Percentiles rank a stretch among this genome's conserved stretches.
Evolutionary conservation across 2,113 vertebrate genomes (phyloP).

Genomic region (Hippocampus abdominalis): DNA sequence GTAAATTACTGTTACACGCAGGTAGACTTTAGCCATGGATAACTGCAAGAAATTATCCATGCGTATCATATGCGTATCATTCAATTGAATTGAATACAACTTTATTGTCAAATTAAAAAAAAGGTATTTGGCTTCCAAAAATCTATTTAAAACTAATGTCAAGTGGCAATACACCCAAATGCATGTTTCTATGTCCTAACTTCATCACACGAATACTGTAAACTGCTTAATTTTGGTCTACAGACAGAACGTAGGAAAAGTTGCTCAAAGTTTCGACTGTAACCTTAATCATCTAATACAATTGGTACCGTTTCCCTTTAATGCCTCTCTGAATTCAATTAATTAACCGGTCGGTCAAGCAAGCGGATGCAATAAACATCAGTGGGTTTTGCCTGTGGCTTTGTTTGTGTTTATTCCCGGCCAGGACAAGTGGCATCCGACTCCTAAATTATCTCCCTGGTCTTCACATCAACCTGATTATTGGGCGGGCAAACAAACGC

Average conservation of each 20-base stretch:
- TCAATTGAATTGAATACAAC: no score
- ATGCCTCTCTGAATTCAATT: neutral
- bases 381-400: neutral
- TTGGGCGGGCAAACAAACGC: slow-evolving; percentile 30
- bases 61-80: no score
- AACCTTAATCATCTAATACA: neutral
- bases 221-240: neutral
- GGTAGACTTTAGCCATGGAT: no score
- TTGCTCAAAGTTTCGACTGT: neutral
- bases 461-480: slow-evolving; percentile 22
- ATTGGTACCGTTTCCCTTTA: neutral
- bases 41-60: no score
- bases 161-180: neutral
- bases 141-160: no score
- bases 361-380: slow-evolving; percentile 38
- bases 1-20: neutral
- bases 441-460: slow-evolving; percentile 19
- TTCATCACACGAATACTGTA: neutral
- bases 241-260: neutral
- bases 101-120: no score
- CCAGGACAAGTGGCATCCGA: neutral
- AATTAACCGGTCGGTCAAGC: neutral
- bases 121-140: no score
- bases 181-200: neutral
- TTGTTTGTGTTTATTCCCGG: slow-evolving; percentile 21